These are phyloP conservation scores for Oreohelix idahoensis DNA, from an alignment of 1,140 invertebrate species.

Conservation along the genomic window DNA sequence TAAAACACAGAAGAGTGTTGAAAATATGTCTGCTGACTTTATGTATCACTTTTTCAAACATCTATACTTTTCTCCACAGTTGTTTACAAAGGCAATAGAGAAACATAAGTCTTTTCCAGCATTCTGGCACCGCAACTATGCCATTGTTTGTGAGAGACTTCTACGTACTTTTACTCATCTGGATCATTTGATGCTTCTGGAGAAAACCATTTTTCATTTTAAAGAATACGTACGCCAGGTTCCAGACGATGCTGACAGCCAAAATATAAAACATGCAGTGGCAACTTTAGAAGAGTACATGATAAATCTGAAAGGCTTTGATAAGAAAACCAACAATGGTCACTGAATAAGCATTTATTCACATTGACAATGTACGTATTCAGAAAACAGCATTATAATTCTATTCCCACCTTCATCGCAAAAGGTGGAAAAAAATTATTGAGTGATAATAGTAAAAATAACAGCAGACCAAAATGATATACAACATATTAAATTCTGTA, in stretches of 20 bases:
- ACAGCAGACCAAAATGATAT: no score
- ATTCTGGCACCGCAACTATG: constrained; percentile 70
- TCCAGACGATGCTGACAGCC: constrained; percentile 8
- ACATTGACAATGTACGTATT: no score
- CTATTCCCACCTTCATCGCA: no score
- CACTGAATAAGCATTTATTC: no score
- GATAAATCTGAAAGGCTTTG: background rate
- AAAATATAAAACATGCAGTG: constrained; percentile 16
- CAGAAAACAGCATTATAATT: no score
- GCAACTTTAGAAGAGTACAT: constrained; percentile 6
- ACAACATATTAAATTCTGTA: no score
- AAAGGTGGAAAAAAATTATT: no score
- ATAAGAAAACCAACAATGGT: no score
- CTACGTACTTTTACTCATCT: background rate
- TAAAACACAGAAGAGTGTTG: no score
- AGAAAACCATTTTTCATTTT: constrained; percentile 30
- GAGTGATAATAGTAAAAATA: no score
- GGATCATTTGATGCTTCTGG: background rate
- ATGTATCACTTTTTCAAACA: no score
- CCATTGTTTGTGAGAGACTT: constrained; percentile 64
- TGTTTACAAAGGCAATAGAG: constrained; percentile 54
- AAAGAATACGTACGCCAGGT: constrained; percentile 6
- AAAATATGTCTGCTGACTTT: no score
- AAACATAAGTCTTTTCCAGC: constrained; percentile 44
- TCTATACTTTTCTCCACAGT: constrained; percentile 43